Percentiles rank a stretch among this genome's conserved stretches.
These are phyloP conservation scores for Oedothorax gibbosus DNA, from an alignment of 1,140 invertebrate genomes.

Conservation along the genomic window DNA sequence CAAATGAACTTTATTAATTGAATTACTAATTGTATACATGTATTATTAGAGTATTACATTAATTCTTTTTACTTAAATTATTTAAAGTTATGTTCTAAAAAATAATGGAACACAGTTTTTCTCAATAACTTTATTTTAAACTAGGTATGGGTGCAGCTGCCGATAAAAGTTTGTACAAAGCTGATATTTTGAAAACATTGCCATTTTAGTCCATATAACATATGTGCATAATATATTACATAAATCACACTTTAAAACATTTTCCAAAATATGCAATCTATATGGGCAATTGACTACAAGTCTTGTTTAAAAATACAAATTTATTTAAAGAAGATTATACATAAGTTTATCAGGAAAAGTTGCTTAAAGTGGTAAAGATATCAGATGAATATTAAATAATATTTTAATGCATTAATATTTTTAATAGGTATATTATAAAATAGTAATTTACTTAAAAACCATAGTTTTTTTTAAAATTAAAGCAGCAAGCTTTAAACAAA, in stretches of 20 bases:
- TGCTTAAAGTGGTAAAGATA: background rate
- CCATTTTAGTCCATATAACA: constrained; percentile 8
- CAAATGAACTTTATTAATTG: no score
- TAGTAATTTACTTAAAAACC: no score
- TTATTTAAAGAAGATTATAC: background rate
- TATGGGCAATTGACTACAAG: constrained; percentile 12
- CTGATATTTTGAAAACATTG: constrained; percentile 28
- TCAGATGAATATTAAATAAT: background rate
- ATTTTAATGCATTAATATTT: background rate
- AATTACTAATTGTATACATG: no score
- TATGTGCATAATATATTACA: constrained; percentile 23
- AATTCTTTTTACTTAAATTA: no score
- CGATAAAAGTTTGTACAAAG: constrained; percentile 43
- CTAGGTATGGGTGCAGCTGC: constrained; percentile 43
- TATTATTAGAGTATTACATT: no score
- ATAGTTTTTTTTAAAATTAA: no score
- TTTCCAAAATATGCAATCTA: constrained; percentile 32
- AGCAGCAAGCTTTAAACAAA: no score
- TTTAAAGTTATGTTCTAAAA: background rate
- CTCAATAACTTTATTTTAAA: constrained; percentile 25
- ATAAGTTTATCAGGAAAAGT: background rate
- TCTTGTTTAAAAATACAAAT: background rate
- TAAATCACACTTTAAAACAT: constrained; percentile 19
- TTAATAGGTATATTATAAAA: no score
- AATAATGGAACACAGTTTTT: background rate